A percentile compares a stretch with the other conserved stretches of the same genome.
Conservation (phyloP, 2,888 invertebrate genomes). For the Erebia ligea region DNA sequence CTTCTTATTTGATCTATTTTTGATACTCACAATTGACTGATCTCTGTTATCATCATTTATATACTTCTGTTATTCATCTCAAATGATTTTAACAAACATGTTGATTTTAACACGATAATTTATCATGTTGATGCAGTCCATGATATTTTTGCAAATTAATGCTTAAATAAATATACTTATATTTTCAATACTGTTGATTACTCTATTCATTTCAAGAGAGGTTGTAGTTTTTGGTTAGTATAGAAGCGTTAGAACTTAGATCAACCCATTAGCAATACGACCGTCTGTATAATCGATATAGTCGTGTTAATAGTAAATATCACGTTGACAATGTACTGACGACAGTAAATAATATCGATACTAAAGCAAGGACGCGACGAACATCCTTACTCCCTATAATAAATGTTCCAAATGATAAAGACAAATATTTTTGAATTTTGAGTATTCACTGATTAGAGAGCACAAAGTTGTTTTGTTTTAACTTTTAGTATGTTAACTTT, state of each 20-base stretch:
- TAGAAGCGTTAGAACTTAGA: conserved; percentile 2
- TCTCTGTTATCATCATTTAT: no score
- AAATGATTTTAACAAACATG: no score
- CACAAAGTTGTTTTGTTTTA: not conserved
- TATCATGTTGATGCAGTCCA: no score
- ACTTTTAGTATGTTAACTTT: no score
- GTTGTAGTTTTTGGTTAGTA: conserved; percentile 11
- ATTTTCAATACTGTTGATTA: not conserved
- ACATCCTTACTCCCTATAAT: not conserved
- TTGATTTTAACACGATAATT: no score
- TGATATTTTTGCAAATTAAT: no score
- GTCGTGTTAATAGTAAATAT: conserved; percentile 4
- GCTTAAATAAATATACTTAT: not conserved
- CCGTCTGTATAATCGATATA: conserved; percentile 17
- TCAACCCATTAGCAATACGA: conserved; percentile 3
- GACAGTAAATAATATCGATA: conserved; percentile 2
- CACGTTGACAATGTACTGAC: not conserved
- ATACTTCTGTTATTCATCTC: no score
- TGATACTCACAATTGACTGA: no score
- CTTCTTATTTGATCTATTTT: no score
- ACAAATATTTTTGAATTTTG: not conserved
- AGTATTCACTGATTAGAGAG: not conserved
- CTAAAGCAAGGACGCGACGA: not conserved
- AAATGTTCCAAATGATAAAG: not conserved
- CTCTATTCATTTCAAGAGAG: conserved; percentile 2